Evolutionary conservation across 2,113 vertebrate species (phyloP).

Genomic region (Trochalopteron elliotii): DNA sequence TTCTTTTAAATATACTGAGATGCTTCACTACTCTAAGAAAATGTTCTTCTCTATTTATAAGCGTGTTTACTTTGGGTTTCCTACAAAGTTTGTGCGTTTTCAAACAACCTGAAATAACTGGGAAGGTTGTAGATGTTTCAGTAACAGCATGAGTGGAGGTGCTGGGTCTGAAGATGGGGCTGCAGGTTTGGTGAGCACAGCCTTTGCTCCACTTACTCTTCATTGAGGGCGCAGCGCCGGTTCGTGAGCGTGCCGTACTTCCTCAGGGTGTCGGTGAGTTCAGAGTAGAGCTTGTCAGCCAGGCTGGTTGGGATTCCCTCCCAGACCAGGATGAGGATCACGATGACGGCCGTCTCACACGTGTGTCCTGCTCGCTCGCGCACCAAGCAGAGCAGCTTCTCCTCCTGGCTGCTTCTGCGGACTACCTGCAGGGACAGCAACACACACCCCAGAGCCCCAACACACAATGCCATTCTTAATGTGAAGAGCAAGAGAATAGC

Average conservation of each 20-base stretch:
- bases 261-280: slow-evolving; percentile 86
- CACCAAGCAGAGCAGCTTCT: slow-evolving; percentile 93
- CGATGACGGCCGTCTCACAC: slow-evolving; percentile 87
- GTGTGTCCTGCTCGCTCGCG: slow-evolving; percentile 88
- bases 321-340: slow-evolving; percentile 94
- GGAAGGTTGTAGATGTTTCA: not conserved
- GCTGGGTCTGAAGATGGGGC: not conserved
- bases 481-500: not conserved
- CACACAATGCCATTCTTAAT: not conserved
- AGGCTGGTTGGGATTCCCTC: slow-evolving; percentile 85
- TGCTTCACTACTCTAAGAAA: not conserved
- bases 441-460: slow-evolving; percentile 29
- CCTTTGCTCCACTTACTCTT: slow-evolving; percentile 86
- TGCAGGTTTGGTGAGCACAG: not conserved
- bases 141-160: rapidly evolving
- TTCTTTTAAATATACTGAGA: not conserved
- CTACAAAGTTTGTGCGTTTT: not conserved
- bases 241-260: slow-evolving; percentile 89
- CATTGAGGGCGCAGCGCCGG: slow-evolving; percentile 91
- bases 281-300: slow-evolving; percentile 87
- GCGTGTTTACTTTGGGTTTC: not conserved
- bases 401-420: slow-evolving; percentile 84
- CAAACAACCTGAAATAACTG: not conserved
- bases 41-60: not conserved
- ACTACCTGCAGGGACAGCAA: slow-evolving; percentile 83